phyloP scores from a whole-genome alignment of 2,888 invertebrate species.

The Lacanobia wlatinum region DNA sequence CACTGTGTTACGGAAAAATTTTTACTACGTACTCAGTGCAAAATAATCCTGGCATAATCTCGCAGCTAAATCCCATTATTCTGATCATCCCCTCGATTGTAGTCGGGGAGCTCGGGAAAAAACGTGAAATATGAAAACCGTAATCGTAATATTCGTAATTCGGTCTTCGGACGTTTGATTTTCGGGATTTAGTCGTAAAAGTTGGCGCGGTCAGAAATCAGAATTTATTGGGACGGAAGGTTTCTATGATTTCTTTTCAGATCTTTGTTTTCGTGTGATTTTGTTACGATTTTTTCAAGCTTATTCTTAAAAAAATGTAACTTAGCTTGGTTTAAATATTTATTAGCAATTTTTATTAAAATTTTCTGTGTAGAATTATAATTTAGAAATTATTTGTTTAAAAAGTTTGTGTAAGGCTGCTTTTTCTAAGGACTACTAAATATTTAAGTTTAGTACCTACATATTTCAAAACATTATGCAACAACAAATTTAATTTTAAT shows the following conservation, averaged over 20 bases:
- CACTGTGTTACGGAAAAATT: conserved; percentile 75
- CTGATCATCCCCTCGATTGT: conserved; percentile 84
- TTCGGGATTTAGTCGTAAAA: conserved; percentile 78
- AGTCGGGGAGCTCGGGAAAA: conserved; percentile 52
- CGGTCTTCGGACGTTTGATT: conserved; percentile 74
- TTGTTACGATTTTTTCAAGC: not conserved
- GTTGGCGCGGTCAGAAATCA: conserved; percentile 71
- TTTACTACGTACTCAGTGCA: conserved; percentile 84
- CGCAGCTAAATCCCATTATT: conserved; percentile 89
- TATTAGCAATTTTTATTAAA: too few relatives aligned
- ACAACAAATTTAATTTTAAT: not conserved
- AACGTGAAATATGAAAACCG: conserved; percentile 67
- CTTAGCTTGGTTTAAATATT: too few relatives aligned
- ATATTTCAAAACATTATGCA: not conserved
- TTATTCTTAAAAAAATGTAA: too few relatives aligned
- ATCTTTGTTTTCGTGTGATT: conserved; percentile 15
- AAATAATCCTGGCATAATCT: conserved; percentile 90
- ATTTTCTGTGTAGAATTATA: too few relatives aligned
- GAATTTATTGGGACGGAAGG: conserved; percentile 71
- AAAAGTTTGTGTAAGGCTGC: not conserved
- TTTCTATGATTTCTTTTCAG: conserved; percentile 41
- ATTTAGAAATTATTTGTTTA: too few relatives aligned
- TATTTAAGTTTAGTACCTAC: not conserved
- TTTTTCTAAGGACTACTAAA: not conserved
- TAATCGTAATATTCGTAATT: conserved; percentile 75